Conservation (phyloP, 2,797 vertebrate genomes). For the Danio jaintianensis region DNA sequence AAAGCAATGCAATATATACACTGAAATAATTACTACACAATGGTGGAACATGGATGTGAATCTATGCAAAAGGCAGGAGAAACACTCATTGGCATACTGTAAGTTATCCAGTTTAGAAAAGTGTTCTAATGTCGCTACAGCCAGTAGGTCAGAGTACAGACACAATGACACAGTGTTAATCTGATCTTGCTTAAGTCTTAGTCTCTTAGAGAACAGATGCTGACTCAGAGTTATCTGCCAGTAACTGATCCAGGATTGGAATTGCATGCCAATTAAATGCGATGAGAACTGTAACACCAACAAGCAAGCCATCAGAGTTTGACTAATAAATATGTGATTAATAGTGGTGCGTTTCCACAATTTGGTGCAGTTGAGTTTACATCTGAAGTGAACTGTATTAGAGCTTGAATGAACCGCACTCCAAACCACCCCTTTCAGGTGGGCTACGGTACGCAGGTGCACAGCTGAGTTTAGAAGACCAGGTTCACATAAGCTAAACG, state of each 20-base stretch:
- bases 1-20: neutral
- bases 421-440: too few relatives aligned
- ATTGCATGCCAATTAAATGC: neutral
- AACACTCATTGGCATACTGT: neutral
- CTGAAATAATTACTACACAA: neutral
- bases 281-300: neutral
- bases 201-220: constrained; percentile 38
- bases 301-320: neutral
- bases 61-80: neutral
- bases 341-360: too few relatives aligned
- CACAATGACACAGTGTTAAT: constrained; percentile 28
- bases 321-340: too few relatives aligned
- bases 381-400: too few relatives aligned
- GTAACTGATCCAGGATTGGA: constrained; percentile 18
- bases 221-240: constrained; percentile 40
- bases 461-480: too few relatives aligned
- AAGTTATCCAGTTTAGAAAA: neutral
- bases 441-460: too few relatives aligned
- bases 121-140: neutral
- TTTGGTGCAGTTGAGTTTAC: too few relatives aligned
- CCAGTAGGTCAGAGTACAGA: constrained; percentile 30
- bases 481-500: too few relatives aligned
- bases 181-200: constrained; percentile 52
- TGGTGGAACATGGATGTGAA: neutral
- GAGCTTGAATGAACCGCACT: too few relatives aligned